Conservation (phyloP, 2,888 invertebrate species). For the Phortica magna region DNA sequence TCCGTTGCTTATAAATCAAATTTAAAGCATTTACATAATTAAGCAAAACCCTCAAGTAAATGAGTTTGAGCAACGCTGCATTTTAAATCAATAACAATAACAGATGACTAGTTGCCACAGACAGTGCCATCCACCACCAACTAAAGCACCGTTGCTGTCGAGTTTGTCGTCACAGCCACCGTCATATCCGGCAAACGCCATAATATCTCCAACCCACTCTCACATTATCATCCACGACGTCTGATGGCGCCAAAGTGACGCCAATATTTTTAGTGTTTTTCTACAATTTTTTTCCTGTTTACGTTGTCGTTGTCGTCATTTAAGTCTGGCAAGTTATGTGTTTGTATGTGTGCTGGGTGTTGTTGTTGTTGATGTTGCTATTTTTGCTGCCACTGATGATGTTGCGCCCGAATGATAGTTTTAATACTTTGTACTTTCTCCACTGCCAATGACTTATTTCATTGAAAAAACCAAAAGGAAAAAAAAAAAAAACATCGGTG, state of each 20-base stretch:
- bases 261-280: constrained; percentile 57
- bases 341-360: background rate
- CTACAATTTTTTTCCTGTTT: constrained; percentile 21
- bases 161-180: background rate
- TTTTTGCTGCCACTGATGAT: constrained; percentile 22
- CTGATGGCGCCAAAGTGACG: constrained; percentile 57
- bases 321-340: background rate
- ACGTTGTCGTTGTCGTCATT: constrained; percentile 14
- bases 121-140: background rate
- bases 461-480: too few relatives aligned
- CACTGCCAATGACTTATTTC: background rate
- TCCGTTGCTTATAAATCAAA: too few relatives aligned
- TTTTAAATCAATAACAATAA: constrained; percentile 28
- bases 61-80: background rate
- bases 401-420: constrained; percentile 26
- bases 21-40: background rate
- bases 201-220: background rate
- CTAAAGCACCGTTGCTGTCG: background rate
- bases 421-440: background rate
- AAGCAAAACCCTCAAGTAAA: background rate
- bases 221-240: background rate
- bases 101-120: constrained; percentile 29
- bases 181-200: background rate
- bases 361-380: background rate
- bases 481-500: background rate